Conservation (phyloP, 2,797 vertebrate genomes). For the Sebastes goodei region DNA sequence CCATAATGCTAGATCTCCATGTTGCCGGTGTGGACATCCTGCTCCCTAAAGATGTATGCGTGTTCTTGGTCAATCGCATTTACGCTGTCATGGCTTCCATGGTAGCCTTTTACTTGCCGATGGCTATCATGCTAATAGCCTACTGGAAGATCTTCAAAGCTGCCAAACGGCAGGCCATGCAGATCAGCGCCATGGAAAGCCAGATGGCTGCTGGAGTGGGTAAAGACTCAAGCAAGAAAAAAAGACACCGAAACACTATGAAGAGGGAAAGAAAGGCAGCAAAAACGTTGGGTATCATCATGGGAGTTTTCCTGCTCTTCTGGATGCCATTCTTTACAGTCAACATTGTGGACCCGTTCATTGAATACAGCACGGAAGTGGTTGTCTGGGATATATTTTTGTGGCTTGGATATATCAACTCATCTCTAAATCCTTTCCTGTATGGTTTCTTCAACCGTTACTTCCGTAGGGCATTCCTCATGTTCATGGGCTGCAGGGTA, state of each 20-base stretch:
- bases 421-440: constrained; percentile 85
- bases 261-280: constrained; percentile 84
- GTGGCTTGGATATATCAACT: constrained; percentile 88
- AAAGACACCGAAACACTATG: constrained; percentile 78
- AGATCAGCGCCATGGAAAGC: constrained; percentile 84
- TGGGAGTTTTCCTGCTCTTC: constrained; percentile 85
- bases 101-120: constrained; percentile 85
- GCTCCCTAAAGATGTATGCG: constrained; percentile 74
- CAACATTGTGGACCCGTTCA: constrained; percentile 85
- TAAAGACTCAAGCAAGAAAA: constrained; percentile 81
- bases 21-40: constrained; percentile 65
- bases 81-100: constrained; percentile 84
- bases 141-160: constrained; percentile 88
- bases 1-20: constrained; percentile 84
- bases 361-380: constrained; percentile 79
- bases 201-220: constrained; percentile 80
- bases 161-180: constrained; percentile 83
- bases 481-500: constrained; percentile 83
- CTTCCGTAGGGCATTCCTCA: constrained; percentile 84
- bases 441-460: constrained; percentile 85
- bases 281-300: constrained; percentile 86
- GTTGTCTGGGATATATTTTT: constrained; percentile 83
- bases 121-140: constrained; percentile 82
- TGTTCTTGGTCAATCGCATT: constrained; percentile 81
- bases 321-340: constrained; percentile 87